A percentile compares a stretch with the other conserved stretches of the same genome.
Evolutionary conservation across 2,113 vertebrate genomes (phyloP).

Genomic region (Leucopsar rothschildi): DNA sequence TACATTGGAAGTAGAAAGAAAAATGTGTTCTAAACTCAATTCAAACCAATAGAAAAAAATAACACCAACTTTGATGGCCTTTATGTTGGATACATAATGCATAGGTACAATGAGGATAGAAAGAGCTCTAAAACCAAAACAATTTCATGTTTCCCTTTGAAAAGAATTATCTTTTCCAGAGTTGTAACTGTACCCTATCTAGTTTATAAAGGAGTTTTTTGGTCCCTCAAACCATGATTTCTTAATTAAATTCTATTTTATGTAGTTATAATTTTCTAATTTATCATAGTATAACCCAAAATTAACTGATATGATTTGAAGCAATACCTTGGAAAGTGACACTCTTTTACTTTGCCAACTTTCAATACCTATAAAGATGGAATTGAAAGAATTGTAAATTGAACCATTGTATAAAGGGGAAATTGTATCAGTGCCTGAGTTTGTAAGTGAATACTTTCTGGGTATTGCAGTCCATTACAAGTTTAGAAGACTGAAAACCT

Average conservation of each 20-base stretch:
- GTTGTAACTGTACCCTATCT: not conserved
- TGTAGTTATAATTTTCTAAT: slow-evolving; percentile 31
- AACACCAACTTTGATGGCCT: not conserved
- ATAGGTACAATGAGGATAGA: not conserved
- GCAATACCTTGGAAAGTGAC: slow-evolving; percentile 40
- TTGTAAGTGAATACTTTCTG: slow-evolving; percentile 11
- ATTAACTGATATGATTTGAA: slow-evolving; percentile 21
- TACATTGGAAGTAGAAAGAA: not conserved
- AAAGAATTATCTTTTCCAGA: not conserved
- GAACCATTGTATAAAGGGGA: slow-evolving; percentile 33
- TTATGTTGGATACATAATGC: not conserved
- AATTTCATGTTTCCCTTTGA: not conserved
- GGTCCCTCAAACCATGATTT: not conserved
- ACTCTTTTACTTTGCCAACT: slow-evolving; percentile 41
- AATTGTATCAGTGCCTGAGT: not conserved
- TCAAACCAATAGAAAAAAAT: not conserved
- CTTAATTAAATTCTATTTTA: slow-evolving; percentile 8
- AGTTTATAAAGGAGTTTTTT: not conserved
- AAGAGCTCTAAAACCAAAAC: not conserved
- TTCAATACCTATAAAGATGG: slow-evolving; percentile 52
- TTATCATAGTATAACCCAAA: slow-evolving; percentile 29
- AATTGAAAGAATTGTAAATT: slow-evolving; percentile 65
- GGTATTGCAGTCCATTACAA: not conserved
- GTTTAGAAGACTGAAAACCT: slow-evolving; percentile 36
- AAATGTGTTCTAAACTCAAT: not conserved